These are phyloP conservation scores for Xanthorhoe spadicearia DNA, from an alignment of 2,888 invertebrate genomes.

Conservation along the genomic window DNA sequence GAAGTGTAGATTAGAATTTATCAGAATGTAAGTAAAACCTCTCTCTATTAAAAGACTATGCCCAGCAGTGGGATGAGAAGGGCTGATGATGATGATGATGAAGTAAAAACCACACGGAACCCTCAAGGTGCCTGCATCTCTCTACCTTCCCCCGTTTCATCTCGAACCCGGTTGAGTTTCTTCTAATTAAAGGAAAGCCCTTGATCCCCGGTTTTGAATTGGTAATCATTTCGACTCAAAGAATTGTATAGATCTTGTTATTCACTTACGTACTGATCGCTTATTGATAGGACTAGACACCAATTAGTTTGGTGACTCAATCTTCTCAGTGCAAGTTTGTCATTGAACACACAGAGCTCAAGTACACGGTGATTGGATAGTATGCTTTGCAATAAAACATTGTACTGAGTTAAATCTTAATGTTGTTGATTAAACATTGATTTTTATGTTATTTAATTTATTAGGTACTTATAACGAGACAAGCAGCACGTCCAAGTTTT, in stretches of 20 bases:
- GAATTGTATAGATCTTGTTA: conserved; percentile 51
- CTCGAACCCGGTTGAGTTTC: conserved; percentile 45
- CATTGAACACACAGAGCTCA: conserved; percentile 25
- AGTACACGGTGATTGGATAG: background rate
- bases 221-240: conserved; percentile 80
- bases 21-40: background rate
- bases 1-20: too few relatives aligned
- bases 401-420: background rate
- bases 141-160: conserved; percentile 21
- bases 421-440: background rate
- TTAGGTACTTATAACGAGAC: too few relatives aligned
- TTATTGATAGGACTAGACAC: conserved; percentile 43
- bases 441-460: background rate
- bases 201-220: conserved; percentile 73
- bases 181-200: conserved; percentile 76
- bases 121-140: background rate
- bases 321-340: conserved; percentile 31
- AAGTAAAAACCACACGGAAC: conserved; percentile 3
- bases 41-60: too few relatives aligned
- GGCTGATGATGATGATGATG: background rate
- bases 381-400: background rate
- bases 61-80: too few relatives aligned
- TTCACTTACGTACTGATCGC: conserved; percentile 39
- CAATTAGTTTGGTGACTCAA: conserved; percentile 41
- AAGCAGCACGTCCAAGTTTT: too few relatives aligned